Percentiles rank a stretch among this genome's conserved stretches.
Conservation (phyloP, 2,888 invertebrate genomes). For the Lithodes maja region DNA sequence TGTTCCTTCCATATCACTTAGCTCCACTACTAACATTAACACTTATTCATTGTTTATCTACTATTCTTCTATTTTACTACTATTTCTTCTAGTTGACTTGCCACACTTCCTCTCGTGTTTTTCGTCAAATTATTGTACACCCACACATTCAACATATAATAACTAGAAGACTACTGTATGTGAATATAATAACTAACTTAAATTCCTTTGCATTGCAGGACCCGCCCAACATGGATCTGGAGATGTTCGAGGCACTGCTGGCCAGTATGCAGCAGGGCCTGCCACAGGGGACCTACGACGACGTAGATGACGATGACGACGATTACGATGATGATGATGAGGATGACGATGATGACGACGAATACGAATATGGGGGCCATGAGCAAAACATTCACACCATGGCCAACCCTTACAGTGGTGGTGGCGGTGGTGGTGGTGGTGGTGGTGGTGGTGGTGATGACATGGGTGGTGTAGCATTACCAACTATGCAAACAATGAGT, state of each 20-base stretch:
- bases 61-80: too few relatives aligned
- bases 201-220: slow-evolving; percentile 55
- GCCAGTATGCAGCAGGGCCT: slow-evolving; percentile 69
- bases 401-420: slow-evolving; percentile 62
- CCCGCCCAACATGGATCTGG: slow-evolving; percentile 56
- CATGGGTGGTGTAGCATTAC: slow-evolving; percentile 60
- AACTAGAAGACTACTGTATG: too few relatives aligned
- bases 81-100: too few relatives aligned
- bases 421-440: slow-evolving; percentile 59
- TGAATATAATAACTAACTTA: too few relatives aligned
- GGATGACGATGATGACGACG: slow-evolving; percentile 63
- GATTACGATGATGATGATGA: slow-evolving; percentile 58
- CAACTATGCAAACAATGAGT: slow-evolving; percentile 68
- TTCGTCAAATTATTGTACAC: too few relatives aligned
- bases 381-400: slow-evolving; percentile 63
- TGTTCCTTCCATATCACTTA: too few relatives aligned
- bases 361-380: slow-evolving; percentile 51
- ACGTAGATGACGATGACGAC: slow-evolving; percentile 59
- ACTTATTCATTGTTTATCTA: too few relatives aligned
- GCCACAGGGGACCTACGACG: slow-evolving; percentile 49
- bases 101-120: too few relatives aligned
- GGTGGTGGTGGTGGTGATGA: slow-evolving; percentile 60
- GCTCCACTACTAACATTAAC: too few relatives aligned
- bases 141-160: too few relatives aligned
- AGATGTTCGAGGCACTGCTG: slow-evolving; percentile 68